Conservation (phyloP, 2,888 invertebrate genomes). For the Aethes cnicana region DNA sequence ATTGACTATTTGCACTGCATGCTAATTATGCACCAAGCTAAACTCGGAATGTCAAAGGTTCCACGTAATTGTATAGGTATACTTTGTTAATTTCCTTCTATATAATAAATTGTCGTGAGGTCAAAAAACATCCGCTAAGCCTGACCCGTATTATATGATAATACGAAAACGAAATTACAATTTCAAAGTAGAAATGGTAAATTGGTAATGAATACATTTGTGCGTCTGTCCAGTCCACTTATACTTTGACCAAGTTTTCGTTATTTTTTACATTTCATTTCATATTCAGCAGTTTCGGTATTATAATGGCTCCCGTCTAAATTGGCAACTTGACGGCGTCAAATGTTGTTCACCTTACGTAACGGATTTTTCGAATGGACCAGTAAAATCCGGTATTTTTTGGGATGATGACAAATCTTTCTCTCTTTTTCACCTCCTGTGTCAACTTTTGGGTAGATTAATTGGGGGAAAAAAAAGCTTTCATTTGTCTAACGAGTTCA, state of each 20-base stretch:
- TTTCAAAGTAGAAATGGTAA: conserved; percentile 39
- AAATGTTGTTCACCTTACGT: conserved; percentile 16
- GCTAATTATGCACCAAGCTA: no score
- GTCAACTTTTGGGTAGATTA: no score
- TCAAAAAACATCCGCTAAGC: conserved; percentile 21
- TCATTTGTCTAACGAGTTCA: no score
- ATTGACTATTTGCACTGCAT: no score
- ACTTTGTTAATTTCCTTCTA: neutral
- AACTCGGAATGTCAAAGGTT: neutral
- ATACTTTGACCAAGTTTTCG: conserved; percentile 48
- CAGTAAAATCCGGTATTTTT: neutral
- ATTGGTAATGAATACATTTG: conserved; percentile 29
- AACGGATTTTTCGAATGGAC: neutral
- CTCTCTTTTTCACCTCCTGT: no score
- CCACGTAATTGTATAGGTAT: neutral
- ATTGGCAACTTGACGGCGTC: conserved; percentile 18
- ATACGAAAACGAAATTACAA: conserved; percentile 38
- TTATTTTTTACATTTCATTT: conserved; percentile 30
- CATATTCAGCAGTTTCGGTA: conserved; percentile 38
- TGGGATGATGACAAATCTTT: no score
- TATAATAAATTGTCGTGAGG: neutral
- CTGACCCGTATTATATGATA: conserved; percentile 49
- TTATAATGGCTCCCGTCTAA: conserved; percentile 33
- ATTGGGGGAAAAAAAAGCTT: no score
- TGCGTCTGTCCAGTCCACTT: conserved; percentile 28